These are phyloP conservation scores for Loris lydekkerianus DNA, from an alignment of 2,797 vertebrate species.

Conservation along the genomic window DNA sequence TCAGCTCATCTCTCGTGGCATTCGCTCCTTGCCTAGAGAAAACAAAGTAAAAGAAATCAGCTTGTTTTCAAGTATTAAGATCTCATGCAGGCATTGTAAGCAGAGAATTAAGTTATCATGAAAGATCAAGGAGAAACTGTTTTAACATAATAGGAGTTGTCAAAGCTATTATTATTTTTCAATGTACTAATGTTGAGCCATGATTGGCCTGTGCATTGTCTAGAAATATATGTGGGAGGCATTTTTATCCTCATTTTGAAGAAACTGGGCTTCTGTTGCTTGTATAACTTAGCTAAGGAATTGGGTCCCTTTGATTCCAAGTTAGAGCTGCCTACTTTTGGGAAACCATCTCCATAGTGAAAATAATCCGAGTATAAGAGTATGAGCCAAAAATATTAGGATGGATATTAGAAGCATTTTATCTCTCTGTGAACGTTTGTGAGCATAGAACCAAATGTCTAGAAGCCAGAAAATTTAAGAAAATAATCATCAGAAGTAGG, in stretches of 20 bases:
- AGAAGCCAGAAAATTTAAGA: not conserved
- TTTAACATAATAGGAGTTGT: not conserved
- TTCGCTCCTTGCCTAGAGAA: slow-evolving; percentile 93
- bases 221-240: not conserved
- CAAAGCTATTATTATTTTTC: not conserved
- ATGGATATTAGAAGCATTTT: not conserved
- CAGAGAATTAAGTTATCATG: slow-evolving; percentile 4
- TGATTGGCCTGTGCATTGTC: not conserved
- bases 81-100: not conserved
- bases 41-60: slow-evolving; percentile 45
- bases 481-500: not conserved
- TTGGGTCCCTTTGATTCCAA: not conserved
- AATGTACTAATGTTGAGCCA: not conserved
- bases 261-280: not conserved
- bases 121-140: slow-evolving; percentile 37
- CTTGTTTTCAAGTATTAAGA: slow-evolving; percentile 56
- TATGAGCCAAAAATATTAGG: not conserved
- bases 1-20: slow-evolving; percentile 92
- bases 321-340: not conserved
- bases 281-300: not conserved
- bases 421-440: not conserved
- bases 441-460: not conserved
- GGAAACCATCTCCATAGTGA: not conserved
- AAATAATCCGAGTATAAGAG: not conserved
- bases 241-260: not conserved